Conservation (phyloP, 2,888 invertebrate genomes). For the Encarsia formosa region DNA sequence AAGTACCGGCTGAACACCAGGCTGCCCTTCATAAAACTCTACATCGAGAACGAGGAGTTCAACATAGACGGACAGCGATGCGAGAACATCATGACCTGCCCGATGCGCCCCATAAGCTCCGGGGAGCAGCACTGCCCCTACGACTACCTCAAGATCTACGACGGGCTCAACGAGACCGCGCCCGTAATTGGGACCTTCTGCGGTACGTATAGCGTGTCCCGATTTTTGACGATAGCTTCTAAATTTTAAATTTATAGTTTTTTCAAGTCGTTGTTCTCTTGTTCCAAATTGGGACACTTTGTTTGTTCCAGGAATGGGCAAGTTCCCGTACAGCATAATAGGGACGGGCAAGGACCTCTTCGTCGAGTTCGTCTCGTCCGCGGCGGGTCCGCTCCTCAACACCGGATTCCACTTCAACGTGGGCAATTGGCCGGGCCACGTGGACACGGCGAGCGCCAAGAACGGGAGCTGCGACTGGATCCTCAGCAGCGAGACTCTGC, state of each 20-base stretch:
- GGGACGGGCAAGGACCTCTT: constrained; percentile 86
- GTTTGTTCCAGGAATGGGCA: constrained; percentile 76
- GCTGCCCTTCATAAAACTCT: constrained; percentile 83
- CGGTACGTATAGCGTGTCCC: constrained; percentile 31
- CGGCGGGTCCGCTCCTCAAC: constrained; percentile 83
- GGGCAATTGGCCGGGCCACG: constrained; percentile 90
- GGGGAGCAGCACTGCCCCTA: constrained; percentile 84
- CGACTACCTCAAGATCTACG: constrained; percentile 85
- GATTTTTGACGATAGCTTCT: too few species aligned
- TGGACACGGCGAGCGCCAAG: constrained; percentile 81
- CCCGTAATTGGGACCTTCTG: constrained; percentile 88
- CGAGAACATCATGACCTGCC: constrained; percentile 92
- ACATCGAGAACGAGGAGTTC: constrained; percentile 90
- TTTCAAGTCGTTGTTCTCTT: too few species aligned
- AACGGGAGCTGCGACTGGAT: constrained; percentile 88
- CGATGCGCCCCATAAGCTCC: constrained; percentile 85
- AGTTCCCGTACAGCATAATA: constrained; percentile 90
- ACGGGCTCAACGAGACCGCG: constrained; percentile 82
- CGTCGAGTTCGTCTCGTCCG: constrained; percentile 84
- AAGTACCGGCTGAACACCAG: constrained; percentile 85
- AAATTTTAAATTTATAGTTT: too few species aligned
- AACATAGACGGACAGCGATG: constrained; percentile 91
- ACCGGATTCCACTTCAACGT: constrained; percentile 94
- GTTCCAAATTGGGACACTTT: too few species aligned
- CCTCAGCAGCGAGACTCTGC: constrained; percentile 73